These are phyloP conservation scores for Dascyllus trimaculatus DNA, from an alignment of 2,113 vertebrate species.

Conservation along the genomic window DNA sequence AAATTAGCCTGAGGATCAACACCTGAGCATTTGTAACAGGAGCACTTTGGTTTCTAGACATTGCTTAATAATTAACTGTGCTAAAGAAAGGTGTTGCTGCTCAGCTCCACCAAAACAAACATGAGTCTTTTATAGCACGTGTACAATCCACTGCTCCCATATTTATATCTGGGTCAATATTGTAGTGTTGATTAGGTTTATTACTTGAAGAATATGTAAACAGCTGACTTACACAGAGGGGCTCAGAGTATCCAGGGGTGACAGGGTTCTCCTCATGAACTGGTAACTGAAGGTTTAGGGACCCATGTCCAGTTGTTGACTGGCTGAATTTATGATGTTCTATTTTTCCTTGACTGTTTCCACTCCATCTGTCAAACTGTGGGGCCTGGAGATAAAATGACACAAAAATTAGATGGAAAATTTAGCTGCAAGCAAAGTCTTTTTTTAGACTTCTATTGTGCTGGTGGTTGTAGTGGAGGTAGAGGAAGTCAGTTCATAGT, in stretches of 20 bases:
- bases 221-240: constrained; percentile 87
- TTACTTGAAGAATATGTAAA: constrained; percentile 2
- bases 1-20: neutral
- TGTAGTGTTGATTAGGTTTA: neutral
- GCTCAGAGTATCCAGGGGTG: constrained; percentile 85
- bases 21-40: constrained; percentile 47
- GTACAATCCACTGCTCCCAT: neutral
- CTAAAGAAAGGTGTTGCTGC: constrained; percentile 36
- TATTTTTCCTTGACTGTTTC: constrained; percentile 64
- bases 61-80: constrained; percentile 79
- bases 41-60: constrained; percentile 33
- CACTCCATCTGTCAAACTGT: constrained; percentile 79
- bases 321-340: constrained; percentile 62
- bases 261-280: constrained; percentile 72
- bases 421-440: neutral
- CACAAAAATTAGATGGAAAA: constrained; percentile 11
- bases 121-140: constrained; percentile 9
- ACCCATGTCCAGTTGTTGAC: constrained; percentile 59
- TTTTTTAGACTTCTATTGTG: neutral
- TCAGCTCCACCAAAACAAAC: constrained; percentile 71
- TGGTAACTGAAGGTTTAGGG: constrained; percentile 77
- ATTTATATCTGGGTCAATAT: constrained; percentile 28
- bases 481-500: neutral
- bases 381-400: constrained; percentile 65
- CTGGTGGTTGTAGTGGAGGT: neutral